These are phyloP conservation scores for Mormoops blainvillei DNA, from an alignment of 2,113 vertebrate species.

Conservation along the genomic window DNA sequence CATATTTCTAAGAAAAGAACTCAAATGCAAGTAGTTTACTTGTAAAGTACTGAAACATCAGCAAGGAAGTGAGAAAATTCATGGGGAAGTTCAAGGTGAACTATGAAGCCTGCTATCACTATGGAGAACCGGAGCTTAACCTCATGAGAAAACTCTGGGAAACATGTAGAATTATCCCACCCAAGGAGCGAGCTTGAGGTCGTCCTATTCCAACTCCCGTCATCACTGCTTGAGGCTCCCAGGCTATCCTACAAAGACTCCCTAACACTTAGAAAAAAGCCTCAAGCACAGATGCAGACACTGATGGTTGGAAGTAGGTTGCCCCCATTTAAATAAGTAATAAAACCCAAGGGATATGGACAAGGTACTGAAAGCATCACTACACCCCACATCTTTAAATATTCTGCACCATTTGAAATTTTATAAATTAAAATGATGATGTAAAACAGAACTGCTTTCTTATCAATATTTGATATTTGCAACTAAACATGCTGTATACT, in stretches of 20 bases:
- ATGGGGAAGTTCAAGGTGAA: not conserved
- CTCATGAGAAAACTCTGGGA: not conserved
- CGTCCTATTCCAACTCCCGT: not conserved
- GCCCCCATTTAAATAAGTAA: not conserved
- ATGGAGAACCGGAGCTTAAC: not conserved
- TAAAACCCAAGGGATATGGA: not conserved
- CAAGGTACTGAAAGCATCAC: not conserved
- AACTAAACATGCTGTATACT: not conserved
- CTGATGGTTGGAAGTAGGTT: not conserved
- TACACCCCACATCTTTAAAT: not conserved
- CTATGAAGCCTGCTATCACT: not conserved
- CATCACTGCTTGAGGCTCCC: not conserved
- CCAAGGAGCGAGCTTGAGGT: not conserved
- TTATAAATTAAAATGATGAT: slow-evolving; percentile 8
- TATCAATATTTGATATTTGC: not conserved
- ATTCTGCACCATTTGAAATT: not conserved
- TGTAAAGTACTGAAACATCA: not conserved
- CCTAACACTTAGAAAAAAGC: not conserved
- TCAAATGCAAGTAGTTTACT: slow-evolving; percentile 1
- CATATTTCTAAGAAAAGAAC: not conserved
- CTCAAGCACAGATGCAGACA: not conserved
- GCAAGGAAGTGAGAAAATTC: not conserved
- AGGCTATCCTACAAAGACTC: not conserved
- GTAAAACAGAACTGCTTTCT: slow-evolving; percentile 7
- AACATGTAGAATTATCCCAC: not conserved